Evolutionary conservation across 2,888 invertebrate species (phyloP).

Genomic region (Pandemis heparana): DNA sequence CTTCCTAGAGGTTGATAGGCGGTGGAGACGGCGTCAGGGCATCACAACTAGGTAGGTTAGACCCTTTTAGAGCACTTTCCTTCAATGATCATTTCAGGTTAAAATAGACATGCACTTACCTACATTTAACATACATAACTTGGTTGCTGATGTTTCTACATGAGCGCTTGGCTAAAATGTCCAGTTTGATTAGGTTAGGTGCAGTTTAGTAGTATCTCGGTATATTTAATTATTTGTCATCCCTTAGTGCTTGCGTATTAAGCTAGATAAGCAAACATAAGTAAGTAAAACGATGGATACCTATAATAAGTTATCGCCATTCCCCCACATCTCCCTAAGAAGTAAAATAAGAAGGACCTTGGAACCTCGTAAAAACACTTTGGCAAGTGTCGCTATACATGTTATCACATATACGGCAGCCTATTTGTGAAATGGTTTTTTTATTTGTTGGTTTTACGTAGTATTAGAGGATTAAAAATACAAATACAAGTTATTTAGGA

Average conservation of each 20-base stretch:
- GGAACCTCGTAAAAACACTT: slow-evolving; percentile 9
- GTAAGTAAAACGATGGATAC: neutral
- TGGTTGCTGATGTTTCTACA: neutral
- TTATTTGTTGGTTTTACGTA: neutral
- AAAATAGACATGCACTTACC: too few relatives aligned
- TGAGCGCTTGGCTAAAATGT: neutral
- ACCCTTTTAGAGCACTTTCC: too few relatives aligned
- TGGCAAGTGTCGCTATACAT: slow-evolving; percentile 5
- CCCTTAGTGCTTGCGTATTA: neutral
- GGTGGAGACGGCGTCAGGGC: too few relatives aligned
- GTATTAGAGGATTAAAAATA: neutral
- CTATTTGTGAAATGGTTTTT: slow-evolving; percentile 1
- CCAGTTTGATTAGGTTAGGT: neutral
- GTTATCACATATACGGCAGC: neutral
- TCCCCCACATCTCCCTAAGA: neutral
- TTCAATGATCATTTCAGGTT: too few relatives aligned
- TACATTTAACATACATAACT: too few relatives aligned
- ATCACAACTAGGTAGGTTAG: too few relatives aligned
- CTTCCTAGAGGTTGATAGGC: neutral
- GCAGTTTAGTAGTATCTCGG: neutral
- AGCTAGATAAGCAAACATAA: neutral
- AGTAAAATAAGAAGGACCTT: neutral
- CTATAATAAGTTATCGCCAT: neutral
- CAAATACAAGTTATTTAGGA: too few relatives aligned
- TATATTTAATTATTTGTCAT: neutral